Conservation (phyloP, 2,113 vertebrate species). For the Alectura lathami region DNA sequence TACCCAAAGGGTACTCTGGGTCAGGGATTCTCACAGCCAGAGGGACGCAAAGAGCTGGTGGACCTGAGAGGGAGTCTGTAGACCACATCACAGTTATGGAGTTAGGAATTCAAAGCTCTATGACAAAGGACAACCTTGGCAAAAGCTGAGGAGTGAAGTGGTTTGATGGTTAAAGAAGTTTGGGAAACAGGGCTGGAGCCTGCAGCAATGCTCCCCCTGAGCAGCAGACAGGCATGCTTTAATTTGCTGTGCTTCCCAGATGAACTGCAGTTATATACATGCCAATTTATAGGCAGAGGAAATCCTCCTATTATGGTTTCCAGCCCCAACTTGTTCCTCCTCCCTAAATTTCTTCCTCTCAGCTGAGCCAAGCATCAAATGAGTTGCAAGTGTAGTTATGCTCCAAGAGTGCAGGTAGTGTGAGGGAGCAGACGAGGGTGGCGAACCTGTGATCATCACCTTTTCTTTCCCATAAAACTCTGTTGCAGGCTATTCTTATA, state of each 20-base stretch:
- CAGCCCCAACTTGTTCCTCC: not conserved
- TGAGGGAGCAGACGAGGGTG: not conserved
- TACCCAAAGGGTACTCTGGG: not conserved
- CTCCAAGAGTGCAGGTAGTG: not conserved
- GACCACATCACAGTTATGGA: not conserved
- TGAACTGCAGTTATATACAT: not conserved
- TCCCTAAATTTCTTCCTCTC: not conserved
- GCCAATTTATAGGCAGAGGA: not conserved
- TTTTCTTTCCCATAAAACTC: not conserved
- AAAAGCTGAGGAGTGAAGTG: not conserved
- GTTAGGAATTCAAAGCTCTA: not conserved
- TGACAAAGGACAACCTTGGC: not conserved
- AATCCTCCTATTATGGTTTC: not conserved
- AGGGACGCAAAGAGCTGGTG: not conserved
- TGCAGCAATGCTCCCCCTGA: not conserved
- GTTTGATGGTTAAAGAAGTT: not conserved
- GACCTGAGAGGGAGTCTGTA: not conserved
- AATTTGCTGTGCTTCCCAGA: not conserved
- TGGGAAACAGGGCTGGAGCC: not conserved
- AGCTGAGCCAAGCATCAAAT: not conserved
- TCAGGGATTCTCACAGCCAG: not conserved
- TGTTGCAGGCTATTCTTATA: not conserved
- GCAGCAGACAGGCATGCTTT: not conserved
- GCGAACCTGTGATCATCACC: not conserved
- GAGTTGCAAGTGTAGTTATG: not conserved